Evolutionary conservation across 92 coral and sea anemone species (phyloP), one percentile per base, ranked within the genome.

Genomic region (Plumapathes pennacea): DNA sequence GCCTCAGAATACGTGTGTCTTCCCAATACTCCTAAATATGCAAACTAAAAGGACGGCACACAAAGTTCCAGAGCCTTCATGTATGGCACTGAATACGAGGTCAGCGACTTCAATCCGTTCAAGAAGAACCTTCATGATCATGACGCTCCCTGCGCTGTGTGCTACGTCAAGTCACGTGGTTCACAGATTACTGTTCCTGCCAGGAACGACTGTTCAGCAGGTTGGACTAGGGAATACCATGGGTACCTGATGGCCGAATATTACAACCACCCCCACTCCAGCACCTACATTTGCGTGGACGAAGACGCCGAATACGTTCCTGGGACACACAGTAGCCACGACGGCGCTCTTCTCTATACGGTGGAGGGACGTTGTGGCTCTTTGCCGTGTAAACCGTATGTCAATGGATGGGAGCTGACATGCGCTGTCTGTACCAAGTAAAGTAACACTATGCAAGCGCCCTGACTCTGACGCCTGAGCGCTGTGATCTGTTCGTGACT

Each of bases 111-210:
- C n/a, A n/a, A n/a, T n/a, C n/a, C 70, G 12, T 53, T 81, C 30
- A 64, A 65, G 13, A 41, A 46, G 2, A 47, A 66, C 11, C 41
- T 32, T 28, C 59, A 32, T 6, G 59, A 82, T 43, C 83, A 71
- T 10, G 85, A 78, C n/a, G 90, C 73, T 2, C 90, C 82, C 2
- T 84, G 90, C 60, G 77, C 80, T 11, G 85, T 72, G 47, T 84
- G 90, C 45, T 60, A 84, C 39, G 76, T 69, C 56, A 52, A 66
- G 38, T 71, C 85, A 51, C 81, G 90, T 50, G 79, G 77, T 3
- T 31, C 82, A 31, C 67, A 78, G 70, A 56, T 56, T 48, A 10
- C 37, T 37, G 60, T 81, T 4, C 78, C 88, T 15, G 87, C 76
- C 6, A 64, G 65, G n/a, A 58, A 69, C 58, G 71, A 57, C 20